Evolutionary conservation across 2,888 invertebrate genomes (phyloP), one percentile per base, ranked within the genome.

Genomic region (Aproaerema taeniolella): DNA sequence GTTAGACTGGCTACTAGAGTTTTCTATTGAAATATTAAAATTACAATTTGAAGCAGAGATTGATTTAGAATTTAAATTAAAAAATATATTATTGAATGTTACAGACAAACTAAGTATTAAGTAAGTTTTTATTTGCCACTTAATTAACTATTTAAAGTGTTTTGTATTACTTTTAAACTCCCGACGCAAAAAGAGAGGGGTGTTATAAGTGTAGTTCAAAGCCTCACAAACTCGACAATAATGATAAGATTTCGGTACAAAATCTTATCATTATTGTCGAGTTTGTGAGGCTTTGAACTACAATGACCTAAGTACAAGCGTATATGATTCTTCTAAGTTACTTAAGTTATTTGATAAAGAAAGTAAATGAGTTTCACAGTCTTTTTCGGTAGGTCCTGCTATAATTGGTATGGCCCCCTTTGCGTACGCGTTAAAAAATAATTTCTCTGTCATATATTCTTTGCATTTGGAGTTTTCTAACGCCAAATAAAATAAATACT

Each of bases 371-470:
- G 59, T 73, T 15, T 72, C 55, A 48, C 78, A 78, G 38, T 80
- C 91, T 80, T 55, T 80, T 66, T 32, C 39, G 1, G 82, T 60
- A 2, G 90, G 81, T 0, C 92, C 93, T 87, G 91, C 88, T 28
- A 92, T 89, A 2, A 92, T 69, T 0, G 92, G 92, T 17, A 92
- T 88, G 0, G 91, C 80, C 10, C 88, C 86, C 62, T 91, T 91
- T 1, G 70, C 55, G 51, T 88, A 91, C 0, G 89, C 91, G 50
- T 92, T 88, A 82, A 91, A 89, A 71, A 90, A 93, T 1, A 89
- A 60, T 61, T 93, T 93, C 58, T 93, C 93, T 0, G 92, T 92
- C 31, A 93, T 67, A 53, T 93, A 93, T 58, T 92, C 90, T 4
- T 79, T 77, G 56, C 93, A 93, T 50, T 89, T 88, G 0, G 91